A percentile compares a stretch with the other conserved stretches of the same genome.
phyloP scores from a whole-genome alignment of 2,113 vertebrate genomes.

The Takifugu bimaculatus region DNA sequence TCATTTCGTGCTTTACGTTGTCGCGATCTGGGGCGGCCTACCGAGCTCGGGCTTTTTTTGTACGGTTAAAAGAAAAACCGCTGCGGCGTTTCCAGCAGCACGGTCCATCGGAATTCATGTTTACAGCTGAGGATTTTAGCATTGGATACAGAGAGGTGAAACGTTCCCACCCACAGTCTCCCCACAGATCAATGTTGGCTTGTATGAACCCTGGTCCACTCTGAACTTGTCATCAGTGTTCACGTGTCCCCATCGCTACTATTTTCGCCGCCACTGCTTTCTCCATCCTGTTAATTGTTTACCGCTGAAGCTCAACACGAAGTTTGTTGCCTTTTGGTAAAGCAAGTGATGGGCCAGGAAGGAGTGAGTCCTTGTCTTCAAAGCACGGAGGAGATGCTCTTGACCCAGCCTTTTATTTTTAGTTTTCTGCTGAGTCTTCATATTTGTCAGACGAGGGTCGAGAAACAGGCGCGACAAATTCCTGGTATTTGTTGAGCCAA shows the following conservation, averaged over 20 bases:
- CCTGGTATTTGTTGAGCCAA: slow-evolving; percentile 22
- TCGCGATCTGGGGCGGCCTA: slow-evolving; percentile 49
- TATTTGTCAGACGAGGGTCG: slow-evolving; percentile 24
- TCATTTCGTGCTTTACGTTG: slow-evolving; percentile 61
- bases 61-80: background rate
- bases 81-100: slow-evolving; percentile 24
- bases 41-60: slow-evolving; percentile 4
- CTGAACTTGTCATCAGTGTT: too few relatives aligned
- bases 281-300: slow-evolving; percentile 50
- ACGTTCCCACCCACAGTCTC: background rate
- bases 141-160: slow-evolving; percentile 12
- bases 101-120: slow-evolving; percentile 17
- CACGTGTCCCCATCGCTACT: slow-evolving; percentile 52
- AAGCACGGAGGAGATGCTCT: slow-evolving; percentile 36
- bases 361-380: slow-evolving; percentile 42
- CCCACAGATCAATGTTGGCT: background rate
- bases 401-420: slow-evolving; percentile 7
- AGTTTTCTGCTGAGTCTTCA: slow-evolving; percentile 15
- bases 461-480: slow-evolving; percentile 36
- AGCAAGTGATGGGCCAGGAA: slow-evolving; percentile 42
- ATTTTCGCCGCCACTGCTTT: slow-evolving; percentile 28
- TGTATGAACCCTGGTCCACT: background rate
- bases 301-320: slow-evolving; percentile 48
- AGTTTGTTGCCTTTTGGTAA: slow-evolving; percentile 63
- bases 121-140: slow-evolving; percentile 27